Evolutionary conservation across 1,140 invertebrate species (phyloP).

Genomic region (Drosophila parabipectinata): DNA sequence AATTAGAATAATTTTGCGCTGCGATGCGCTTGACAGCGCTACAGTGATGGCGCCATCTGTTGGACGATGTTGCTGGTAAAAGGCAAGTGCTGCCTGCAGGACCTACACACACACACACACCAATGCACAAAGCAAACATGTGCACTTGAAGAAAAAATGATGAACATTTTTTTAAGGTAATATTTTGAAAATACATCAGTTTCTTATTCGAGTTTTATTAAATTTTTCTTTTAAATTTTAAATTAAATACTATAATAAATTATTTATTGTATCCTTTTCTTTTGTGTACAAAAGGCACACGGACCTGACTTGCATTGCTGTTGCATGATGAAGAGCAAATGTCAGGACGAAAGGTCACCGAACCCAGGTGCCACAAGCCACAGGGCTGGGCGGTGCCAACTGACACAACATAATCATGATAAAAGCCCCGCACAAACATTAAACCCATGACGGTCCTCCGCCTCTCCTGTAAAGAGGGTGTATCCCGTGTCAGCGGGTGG

Average conservation of each 20-base stretch:
- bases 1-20: conserved; percentile 80
- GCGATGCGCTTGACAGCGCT: conserved; percentile 60
- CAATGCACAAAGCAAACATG: conserved; percentile 46
- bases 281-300: conserved; percentile 13
- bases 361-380: conserved; percentile 44
- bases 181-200: too few species aligned
- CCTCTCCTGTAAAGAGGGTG: neutral
- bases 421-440: conserved; percentile 22
- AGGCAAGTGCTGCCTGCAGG: conserved; percentile 61
- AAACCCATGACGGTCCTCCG: neutral
- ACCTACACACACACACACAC: conserved; percentile 33
- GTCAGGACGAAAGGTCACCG: conserved; percentile 68
- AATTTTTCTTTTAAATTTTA: too few species aligned
- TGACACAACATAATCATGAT: conserved; percentile 63
- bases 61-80: conserved; percentile 17
- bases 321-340: conserved; percentile 57
- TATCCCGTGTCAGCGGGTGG: conserved; percentile 3
- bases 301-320: conserved; percentile 34
- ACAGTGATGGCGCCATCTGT: conserved; percentile 65
- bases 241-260: neutral
- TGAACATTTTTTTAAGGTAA: neutral
- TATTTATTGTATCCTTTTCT: neutral
- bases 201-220: too few species aligned
- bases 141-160: conserved; percentile 2
- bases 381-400: conserved; percentile 20